phyloP scores from a whole-genome alignment of 1,140 invertebrate species.

The Saccostrea echinata region DNA sequence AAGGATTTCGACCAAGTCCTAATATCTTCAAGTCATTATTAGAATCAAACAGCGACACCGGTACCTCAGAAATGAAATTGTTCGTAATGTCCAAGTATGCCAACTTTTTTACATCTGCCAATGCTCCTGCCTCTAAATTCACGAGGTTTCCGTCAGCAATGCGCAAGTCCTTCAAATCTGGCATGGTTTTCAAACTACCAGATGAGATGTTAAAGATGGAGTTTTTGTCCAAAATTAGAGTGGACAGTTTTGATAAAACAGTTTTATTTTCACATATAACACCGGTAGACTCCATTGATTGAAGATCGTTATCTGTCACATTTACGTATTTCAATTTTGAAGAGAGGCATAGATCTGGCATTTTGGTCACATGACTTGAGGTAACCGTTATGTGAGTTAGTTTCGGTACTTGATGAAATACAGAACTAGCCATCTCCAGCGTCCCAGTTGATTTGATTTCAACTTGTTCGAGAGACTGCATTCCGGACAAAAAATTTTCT shows the following conservation, averaged over 20 bases:
- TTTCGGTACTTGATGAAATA: slow-evolving; percentile 34
- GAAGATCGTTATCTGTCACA: slow-evolving; percentile 48
- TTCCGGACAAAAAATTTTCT: slow-evolving; percentile 47
- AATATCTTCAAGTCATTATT: slow-evolving; percentile 40
- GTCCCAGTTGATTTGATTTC: slow-evolving; percentile 38
- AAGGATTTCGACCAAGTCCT: slow-evolving; percentile 45
- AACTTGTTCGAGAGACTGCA: slow-evolving; percentile 41
- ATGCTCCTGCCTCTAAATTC: slow-evolving; percentile 35
- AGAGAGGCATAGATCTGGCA: slow-evolving; percentile 46
- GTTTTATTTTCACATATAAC: slow-evolving; percentile 48
- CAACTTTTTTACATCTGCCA: slow-evolving; percentile 23
- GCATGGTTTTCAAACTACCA: background rate
- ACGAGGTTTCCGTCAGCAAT: slow-evolving; percentile 40
- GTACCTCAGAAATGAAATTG: slow-evolving; percentile 43
- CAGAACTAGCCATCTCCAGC: slow-evolving; percentile 40
- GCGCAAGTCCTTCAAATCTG: slow-evolving; percentile 48
- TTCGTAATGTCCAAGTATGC: slow-evolving; percentile 51
- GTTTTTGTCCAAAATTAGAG: slow-evolving; percentile 48
- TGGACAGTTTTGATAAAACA: slow-evolving; percentile 7
- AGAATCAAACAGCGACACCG: background rate
- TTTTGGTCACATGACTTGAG: slow-evolving; percentile 37
- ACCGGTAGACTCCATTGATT: slow-evolving; percentile 16
- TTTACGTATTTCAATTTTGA: slow-evolving; percentile 47
- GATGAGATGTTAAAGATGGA: slow-evolving; percentile 41
- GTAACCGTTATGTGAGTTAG: slow-evolving; percentile 45